These are phyloP conservation scores for Trichonephila clavata DNA, from an alignment of 1,140 invertebrate species.

Conservation along the genomic window DNA sequence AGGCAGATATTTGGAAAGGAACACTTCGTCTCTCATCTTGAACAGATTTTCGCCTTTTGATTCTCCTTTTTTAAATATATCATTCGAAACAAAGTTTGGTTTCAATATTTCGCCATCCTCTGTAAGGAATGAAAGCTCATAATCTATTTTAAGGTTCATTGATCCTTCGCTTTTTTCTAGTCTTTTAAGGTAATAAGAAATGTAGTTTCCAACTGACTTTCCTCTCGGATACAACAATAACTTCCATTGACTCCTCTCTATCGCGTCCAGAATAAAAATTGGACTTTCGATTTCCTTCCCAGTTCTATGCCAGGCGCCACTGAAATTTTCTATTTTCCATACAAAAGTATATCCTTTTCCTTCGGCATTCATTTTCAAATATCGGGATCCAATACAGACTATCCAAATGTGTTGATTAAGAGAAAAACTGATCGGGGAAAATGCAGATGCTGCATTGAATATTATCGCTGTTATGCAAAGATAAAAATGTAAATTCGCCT, in stretches of 20 bases:
- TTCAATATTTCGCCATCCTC: neutral
- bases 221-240: neutral
- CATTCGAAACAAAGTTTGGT: too few species aligned
- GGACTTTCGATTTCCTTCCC: neutral
- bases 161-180: neutral
- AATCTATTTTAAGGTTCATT: neutral
- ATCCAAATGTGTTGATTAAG: too few species aligned
- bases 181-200: neutral
- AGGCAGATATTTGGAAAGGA: neutral
- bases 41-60: neutral
- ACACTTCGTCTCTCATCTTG: neutral
- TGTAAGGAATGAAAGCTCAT: neutral
- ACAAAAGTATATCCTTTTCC: neutral
- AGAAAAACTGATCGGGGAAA: too few species aligned
- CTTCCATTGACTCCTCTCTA: neutral
- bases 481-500: too few species aligned
- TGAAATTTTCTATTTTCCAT: constrained; percentile 26
- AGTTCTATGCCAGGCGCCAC: neutral
- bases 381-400: too few species aligned
- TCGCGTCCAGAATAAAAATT: neutral
- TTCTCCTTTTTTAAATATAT: neutral
- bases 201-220: neutral
- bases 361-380: too few species aligned
- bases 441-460: too few species aligned
- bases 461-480: too few species aligned